Base-by-base conservation (phyloP, 2,888 invertebrate genomes). In the Pheosia gnoma region DNA sequence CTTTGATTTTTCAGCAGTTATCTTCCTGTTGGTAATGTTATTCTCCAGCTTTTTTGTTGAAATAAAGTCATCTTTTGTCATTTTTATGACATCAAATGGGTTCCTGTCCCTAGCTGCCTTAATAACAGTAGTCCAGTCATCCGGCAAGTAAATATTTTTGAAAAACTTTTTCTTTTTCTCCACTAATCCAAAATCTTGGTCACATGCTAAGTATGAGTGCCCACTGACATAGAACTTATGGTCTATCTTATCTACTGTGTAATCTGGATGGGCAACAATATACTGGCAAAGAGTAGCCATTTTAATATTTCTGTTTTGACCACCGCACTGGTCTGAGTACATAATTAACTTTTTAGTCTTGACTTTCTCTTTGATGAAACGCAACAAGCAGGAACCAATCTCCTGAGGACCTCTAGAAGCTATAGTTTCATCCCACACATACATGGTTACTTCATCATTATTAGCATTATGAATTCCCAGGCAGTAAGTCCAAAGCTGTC, bases 391-490 rank as follows among this genome's bases (percentile, higher is more conserved):
- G 6, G 74, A 78, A 11, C 71, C 79, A 54, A 80, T 74, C 68
- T 81, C 79, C 62, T 79, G 70, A 6, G 76, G 67, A n/a, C 79
- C 79, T 38, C 78, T 61, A 6, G 79, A 79, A 36, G 76, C 79
- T 54, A 64, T 51, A 0, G 70, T 59, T 67, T 78, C 61, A 57
- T 61, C 57, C 64, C 61, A 64, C 4, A 54, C 59, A 57, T 62
- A 57, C 57, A 59, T 62, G 59, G 59, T 59, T 63, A 60, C 41
- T 41, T 41, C 41, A 41, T 41, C 41, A 41, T 41, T 41, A 41
- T 41, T 41, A 47, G 43, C 58, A 57, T 57, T 37, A 60, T 63
- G 60, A 25, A 63, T 57, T 11, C 63, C 63, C 3, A 60, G 52
- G 10, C 59, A 58, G 53, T 57, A 60, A 0, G 63, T 60, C 63